phyloP scores from a whole-genome alignment of 2,797 vertebrate species.

The Tragelaphus oryx region DNA sequence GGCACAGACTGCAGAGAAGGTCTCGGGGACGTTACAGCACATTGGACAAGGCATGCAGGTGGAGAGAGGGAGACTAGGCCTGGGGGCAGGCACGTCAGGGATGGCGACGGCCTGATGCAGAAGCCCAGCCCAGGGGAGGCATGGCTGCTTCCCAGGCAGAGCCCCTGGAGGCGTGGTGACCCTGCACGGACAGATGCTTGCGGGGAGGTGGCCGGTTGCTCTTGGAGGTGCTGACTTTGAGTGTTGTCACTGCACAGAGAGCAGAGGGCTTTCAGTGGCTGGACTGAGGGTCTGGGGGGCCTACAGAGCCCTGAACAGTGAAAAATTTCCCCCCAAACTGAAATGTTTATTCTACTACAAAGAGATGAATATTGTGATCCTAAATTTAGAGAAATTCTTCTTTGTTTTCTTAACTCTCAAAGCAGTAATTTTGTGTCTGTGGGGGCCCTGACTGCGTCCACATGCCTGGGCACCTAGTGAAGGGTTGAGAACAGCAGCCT shows the following conservation, averaged over 20 bases:
- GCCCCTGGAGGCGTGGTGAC: fast-evolving
- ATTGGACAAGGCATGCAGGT: fast-evolving
- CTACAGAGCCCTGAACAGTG: fast-evolving
- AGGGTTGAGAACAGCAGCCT: fast-evolving
- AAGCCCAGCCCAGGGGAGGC: fast-evolving
- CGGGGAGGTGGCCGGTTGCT: fast-evolving
- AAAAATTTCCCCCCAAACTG: neutral
- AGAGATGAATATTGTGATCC: neutral
- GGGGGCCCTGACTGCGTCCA: fast-evolving
- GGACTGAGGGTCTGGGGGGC: fast-evolving
- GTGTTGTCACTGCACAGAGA: fast-evolving
- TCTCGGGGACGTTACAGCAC: fast-evolving
- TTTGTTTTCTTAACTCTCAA: neutral
- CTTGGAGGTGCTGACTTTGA: neutral
- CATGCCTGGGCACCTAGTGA: fast-evolving
- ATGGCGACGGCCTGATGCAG: fast-evolving
- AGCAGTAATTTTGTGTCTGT: neutral
- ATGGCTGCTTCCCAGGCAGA: neutral
- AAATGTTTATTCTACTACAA: neutral
- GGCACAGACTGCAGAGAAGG: fast-evolving
- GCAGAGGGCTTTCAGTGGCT: too few relatives aligned
- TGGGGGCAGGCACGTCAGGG: fast-evolving
- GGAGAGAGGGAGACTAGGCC: fast-evolving
- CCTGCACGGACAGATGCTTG: fast-evolving
- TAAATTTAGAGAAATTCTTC: neutral